Evolutionary conservation across 2,888 invertebrate species (phyloP).

Genomic region (Eumerus sabulonum): DNA sequence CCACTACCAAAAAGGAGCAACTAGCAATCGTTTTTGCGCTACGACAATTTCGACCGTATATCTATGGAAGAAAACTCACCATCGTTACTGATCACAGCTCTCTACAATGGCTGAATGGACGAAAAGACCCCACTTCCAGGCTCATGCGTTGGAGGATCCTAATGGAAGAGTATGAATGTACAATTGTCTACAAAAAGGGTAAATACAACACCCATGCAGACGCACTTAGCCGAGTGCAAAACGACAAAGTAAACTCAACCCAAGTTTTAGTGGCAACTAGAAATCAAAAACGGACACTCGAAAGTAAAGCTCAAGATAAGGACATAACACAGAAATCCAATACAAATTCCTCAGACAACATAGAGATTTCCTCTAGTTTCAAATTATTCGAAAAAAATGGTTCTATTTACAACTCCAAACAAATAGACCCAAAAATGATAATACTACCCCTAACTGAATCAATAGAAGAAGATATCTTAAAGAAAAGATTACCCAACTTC

Average conservation of each 20-base stretch:
- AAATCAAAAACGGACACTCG: conserved; percentile 5
- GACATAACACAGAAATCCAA: not conserved
- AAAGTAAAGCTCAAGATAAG: not conserved
- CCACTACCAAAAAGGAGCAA: no score
- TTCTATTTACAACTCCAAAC: no score
- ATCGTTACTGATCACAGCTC: no score
- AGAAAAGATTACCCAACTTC: conserved; percentile 10
- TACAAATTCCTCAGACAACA: not conserved
- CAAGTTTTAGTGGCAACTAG: conserved; percentile 1
- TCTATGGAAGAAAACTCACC: no score
- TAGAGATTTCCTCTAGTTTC: not conserved
- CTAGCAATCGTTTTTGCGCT: no score
- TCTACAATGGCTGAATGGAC: conserved; percentile 6
- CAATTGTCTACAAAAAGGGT: conserved; percentile 1
- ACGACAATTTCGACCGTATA: no score
- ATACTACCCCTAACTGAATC: not conserved
- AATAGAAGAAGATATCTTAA: not conserved
- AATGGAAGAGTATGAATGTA: conserved; percentile 15
- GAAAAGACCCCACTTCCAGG: conserved; percentile 2
- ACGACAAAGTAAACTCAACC: not conserved
- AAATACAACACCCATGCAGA: conserved; percentile 13
- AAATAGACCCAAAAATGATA: not conserved
- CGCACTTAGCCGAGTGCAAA: conserved; percentile 11
- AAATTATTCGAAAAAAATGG: conserved; percentile 4
- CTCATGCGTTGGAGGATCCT: conserved; percentile 14